These are phyloP conservation scores for Pandion haliaetus DNA, from an alignment of 2,113 vertebrate genomes.

Conservation along the genomic window DNA sequence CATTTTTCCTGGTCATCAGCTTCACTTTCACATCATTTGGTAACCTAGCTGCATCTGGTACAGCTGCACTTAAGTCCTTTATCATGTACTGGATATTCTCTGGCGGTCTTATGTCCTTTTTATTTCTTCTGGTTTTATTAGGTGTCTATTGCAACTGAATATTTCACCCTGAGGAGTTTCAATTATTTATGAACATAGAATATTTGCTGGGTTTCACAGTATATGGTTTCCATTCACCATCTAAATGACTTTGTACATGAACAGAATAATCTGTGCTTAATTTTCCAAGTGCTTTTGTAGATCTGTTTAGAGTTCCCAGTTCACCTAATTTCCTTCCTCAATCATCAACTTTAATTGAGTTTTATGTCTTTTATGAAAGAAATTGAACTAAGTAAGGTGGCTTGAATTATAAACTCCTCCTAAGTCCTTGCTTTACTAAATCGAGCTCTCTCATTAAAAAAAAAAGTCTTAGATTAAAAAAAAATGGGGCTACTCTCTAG, in stretches of 20 bases:
- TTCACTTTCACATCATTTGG: neutral
- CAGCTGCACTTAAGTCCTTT: neutral
- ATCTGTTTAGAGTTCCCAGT: neutral
- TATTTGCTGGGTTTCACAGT: conserved; percentile 27
- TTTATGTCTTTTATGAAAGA: neutral
- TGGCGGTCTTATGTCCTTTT: neutral
- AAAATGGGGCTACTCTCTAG: neutral
- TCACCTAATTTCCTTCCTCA: neutral
- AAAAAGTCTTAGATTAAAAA: neutral
- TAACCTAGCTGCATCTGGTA: neutral
- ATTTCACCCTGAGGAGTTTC: conserved; percentile 37
- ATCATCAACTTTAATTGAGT: neutral
- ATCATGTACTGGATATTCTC: neutral
- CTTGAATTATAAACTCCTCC: neutral
- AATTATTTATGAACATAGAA: conserved; percentile 43
- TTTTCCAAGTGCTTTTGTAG: neutral
- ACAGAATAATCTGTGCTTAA: conserved; percentile 9
- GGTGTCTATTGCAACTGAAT: neutral
- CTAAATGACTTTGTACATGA: conserved; percentile 9
- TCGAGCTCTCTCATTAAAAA: neutral
- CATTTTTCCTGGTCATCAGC: neutral
- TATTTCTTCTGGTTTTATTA: conserved; percentile 35
- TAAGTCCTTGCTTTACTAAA: neutral
- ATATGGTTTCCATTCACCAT: conserved; percentile 25
- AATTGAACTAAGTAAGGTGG: neutral